Percentiles rank a stretch among this genome's conserved stretches.
phyloP scores from a whole-genome alignment of 1,140 invertebrate species.

The silkworm (Bombyx mori) region ASM3026992v2 NC_085109.1:6330501-6331000 shows the following conservation, averaged over 20 bases:
- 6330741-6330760: constrained; percentile 70
- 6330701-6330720: constrained; percentile 70
- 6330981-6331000: constrained; percentile 67
- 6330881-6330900: constrained; percentile 57
- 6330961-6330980: constrained; percentile 68
- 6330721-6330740: constrained; percentile 73
- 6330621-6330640: constrained; percentile 74
- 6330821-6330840: constrained; percentile 56
- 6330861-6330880: constrained; percentile 62
- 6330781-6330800: constrained; percentile 70
- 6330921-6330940: constrained; percentile 58
- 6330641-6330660: constrained; percentile 74
- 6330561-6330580: constrained; percentile 39
- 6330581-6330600: constrained; percentile 39
- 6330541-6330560: constrained; percentile 40
- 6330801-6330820: constrained; percentile 50
- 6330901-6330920: constrained; percentile 54
- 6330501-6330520: constrained; percentile 67
- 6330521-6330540: constrained; percentile 63
- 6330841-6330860: constrained; percentile 68
- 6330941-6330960: constrained; percentile 68
- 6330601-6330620: constrained; percentile 56
- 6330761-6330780: constrained; percentile 68
- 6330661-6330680: constrained; percentile 65
- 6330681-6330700: constrained; percentile 63